phyloP scores from a whole-genome alignment of 2,797 vertebrate genomes.

The Xerus rutilus region DNA sequence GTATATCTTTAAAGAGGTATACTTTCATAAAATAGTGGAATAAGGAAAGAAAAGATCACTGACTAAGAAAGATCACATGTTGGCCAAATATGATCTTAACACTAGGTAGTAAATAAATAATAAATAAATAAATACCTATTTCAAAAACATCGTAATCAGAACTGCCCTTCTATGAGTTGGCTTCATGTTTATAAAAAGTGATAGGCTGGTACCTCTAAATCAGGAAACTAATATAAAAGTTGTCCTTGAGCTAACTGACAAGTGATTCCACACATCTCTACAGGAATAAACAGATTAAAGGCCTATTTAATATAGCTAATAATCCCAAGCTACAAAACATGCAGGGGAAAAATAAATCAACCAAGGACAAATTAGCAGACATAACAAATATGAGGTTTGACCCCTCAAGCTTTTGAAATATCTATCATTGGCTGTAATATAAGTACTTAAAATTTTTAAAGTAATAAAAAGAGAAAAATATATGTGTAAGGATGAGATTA shows the following conservation, averaged over 20 bases:
- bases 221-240: constrained; percentile 1
- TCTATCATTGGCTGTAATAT: not conserved
- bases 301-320: not conserved
- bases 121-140: not conserved
- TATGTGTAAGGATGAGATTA: not conserved
- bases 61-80: not conserved
- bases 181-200: not conserved
- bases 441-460: not conserved
- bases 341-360: not conserved
- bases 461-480: not conserved
- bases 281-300: not conserved
- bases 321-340: not conserved
- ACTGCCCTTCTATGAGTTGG: not conserved
- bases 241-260: not conserved
- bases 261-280: not conserved
- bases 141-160: not conserved
- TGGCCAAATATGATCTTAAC: not conserved
- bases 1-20: not conserved
- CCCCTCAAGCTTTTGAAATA: not conserved
- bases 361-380: not conserved
- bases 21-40: not conserved
- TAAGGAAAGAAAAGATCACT: not conserved
- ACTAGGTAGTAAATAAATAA: not conserved
- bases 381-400: not conserved
- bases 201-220: not conserved